A percentile compares a stretch with the other conserved stretches of the same genome.
Conservation (phyloP, 2,797 vertebrate genomes). For the Chaunax sp. region DNA sequence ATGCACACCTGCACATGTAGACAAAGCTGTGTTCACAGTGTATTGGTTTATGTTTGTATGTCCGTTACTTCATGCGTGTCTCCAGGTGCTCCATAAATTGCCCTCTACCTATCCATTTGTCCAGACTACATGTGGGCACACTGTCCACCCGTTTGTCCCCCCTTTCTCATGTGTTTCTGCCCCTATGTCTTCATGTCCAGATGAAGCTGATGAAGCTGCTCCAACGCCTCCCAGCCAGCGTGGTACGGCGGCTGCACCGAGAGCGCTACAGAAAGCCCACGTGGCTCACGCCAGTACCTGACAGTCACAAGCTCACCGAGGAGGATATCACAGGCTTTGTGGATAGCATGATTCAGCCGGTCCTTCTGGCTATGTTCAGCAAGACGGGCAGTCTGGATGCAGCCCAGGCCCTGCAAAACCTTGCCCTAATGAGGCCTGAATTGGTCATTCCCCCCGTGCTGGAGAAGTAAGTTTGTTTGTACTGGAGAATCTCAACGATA, state of each 20-base stretch:
- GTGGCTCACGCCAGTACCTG: constrained; percentile 94
- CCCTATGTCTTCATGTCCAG: constrained; percentile 74
- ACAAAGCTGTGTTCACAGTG: constrained; percentile 30
- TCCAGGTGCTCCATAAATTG: constrained; percentile 21
- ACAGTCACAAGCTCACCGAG: constrained; percentile 95
- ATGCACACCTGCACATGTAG: neutral
- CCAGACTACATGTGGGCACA: constrained; percentile 10
- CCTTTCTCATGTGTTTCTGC: constrained; percentile 50
- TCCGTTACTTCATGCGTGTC: constrained; percentile 37
- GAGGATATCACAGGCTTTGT: constrained; percentile 95
- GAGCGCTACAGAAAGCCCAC: constrained; percentile 93
- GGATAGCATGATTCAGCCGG: constrained; percentile 95
- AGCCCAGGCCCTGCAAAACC: constrained; percentile 96
- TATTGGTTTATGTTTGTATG: constrained; percentile 43
- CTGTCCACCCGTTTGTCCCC: constrained; percentile 26
- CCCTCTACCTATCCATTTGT: constrained; percentile 37
- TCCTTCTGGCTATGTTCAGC: constrained; percentile 98
- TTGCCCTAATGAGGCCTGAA: constrained; percentile 95
- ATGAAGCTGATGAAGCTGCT: constrained; percentile 98
- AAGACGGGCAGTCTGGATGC: constrained; percentile 98
- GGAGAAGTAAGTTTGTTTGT: constrained; percentile 88
- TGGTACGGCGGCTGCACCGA: constrained; percentile 93
- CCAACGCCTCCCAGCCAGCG: constrained; percentile 90
- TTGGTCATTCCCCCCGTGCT: constrained; percentile 97
- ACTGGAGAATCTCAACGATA: neutral